Evolutionary conservation across 37 sponge, comb jelly and placozoan genomes (phyloP), one percentile per base, ranked within the genome.

Genomic region (Geodia barretti): DNA sequence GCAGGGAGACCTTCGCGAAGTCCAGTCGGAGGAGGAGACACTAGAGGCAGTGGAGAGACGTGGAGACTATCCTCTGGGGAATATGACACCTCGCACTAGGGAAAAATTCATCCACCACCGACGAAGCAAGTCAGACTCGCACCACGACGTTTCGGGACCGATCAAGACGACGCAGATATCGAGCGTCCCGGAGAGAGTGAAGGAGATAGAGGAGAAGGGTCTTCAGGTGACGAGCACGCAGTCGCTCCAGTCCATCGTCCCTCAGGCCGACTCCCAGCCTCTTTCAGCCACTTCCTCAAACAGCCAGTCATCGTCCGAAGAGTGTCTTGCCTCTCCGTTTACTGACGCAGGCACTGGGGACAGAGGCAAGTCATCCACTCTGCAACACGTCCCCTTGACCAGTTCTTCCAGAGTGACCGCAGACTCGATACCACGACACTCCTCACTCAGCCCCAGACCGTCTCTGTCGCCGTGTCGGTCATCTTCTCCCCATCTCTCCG

Each of bases 161-260:
- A 66, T 84, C 19, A 71, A 77, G n/a, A 70, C 41, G 21, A 39
- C 81, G 28, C 91, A 91, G 38, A 86, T 91, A 39, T 65, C 66
- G 32, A 88, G 93, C 60, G 93, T 93, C 0, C 77, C 78, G 8
- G 83, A 93, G 60, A 72, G 89, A 41, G 82, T 93, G 59, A 93
- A 89, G 65, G 83, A 85, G 43, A 88, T 93, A 61, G 93, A 93
- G 40, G 63, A 85, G 31, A 80, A 60, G 82, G 68, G 47, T 30
- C 17, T 29, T 17, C 39, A 72, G 29, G 37, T 5, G 19, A n/a
- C 26, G 32, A 8, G 19, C 26, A 60, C 38, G n/a, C 62, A 75
- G 23, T 31, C 33, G 31, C 68, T 26, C 5, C 20, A 24, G 33
- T 30, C 70, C 38, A 32, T 24, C 21, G 36, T 17, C 11, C 5